These are phyloP conservation scores for Triops longicaudatus DNA, from an alignment of 1,140 invertebrate species.

Conservation along the genomic window DNA sequence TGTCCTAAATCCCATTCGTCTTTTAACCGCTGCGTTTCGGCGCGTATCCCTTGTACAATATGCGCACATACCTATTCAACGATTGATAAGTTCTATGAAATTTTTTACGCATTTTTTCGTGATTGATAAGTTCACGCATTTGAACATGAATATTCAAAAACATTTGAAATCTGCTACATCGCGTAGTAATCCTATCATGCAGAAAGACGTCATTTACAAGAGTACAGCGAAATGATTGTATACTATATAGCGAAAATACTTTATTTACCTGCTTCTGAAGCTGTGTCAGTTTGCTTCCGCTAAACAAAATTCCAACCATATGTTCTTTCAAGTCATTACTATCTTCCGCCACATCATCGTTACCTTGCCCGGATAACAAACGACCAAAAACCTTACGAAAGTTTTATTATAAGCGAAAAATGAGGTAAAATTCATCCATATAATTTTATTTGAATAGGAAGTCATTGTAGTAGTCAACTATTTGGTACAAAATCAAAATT, in stretches of 20 bases:
- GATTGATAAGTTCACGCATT: no score
- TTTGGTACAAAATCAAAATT: background rate
- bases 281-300: conserved; percentile 83
- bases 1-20: conserved; percentile 73
- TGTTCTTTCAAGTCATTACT: conserved; percentile 81
- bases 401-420: background rate
- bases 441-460: conserved; percentile 15
- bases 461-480: background rate
- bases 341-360: conserved; percentile 32
- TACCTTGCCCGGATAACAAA: conserved; percentile 53
- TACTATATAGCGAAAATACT: no score
- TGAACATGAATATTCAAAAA: background rate
- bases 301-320: conserved; percentile 94
- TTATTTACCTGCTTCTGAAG: conserved; percentile 86
- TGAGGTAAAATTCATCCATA: conserved; percentile 4
- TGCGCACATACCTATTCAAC: conserved; percentile 67
- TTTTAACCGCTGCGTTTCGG: conserved; percentile 69
- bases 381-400: conserved; percentile 75
- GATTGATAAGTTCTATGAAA: conserved; percentile 31
- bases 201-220: no score
- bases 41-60: conserved; percentile 84
- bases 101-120: no score
- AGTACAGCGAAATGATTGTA: no score
- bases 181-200: no score
- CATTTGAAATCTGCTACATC: no score